Evolutionary conservation across 2,797 vertebrate genomes (phyloP).

Genomic region (Gymnopithys bicolor): DNA sequence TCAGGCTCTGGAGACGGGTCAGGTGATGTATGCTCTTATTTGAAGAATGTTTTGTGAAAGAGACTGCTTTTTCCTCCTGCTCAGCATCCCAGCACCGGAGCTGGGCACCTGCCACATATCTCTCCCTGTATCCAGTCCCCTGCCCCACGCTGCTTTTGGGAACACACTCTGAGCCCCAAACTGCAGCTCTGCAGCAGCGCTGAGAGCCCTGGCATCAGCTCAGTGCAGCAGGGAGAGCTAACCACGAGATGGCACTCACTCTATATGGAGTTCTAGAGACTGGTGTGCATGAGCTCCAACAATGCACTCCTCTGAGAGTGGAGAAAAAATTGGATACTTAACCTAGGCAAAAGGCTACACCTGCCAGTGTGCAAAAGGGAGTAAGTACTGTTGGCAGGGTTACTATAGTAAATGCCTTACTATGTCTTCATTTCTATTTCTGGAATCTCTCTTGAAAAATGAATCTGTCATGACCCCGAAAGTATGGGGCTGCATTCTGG

Average conservation of each 20-base stretch:
- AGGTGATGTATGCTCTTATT: not conserved
- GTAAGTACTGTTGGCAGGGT: not conserved
- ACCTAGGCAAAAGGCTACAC: not conserved
- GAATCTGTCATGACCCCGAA: rapidly evolving
- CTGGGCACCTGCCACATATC: not conserved
- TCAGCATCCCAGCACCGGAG: not conserved
- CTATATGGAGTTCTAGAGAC: not conserved
- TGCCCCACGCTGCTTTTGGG: not conserved
- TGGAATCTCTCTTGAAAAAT: not conserved
- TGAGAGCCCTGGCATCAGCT: not conserved
- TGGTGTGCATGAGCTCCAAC: rapidly evolving
- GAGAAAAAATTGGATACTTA: not conserved
- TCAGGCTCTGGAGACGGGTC: not conserved
- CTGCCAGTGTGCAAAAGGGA: not conserved
- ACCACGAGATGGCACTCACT: conserved; percentile 48
- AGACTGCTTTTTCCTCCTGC: not conserved
- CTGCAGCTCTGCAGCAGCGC: not conserved
- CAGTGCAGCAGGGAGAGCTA: not conserved
- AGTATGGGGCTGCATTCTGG: not conserved
- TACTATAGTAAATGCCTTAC: not conserved
- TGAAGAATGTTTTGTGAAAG: not conserved
- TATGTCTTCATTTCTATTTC: not conserved
- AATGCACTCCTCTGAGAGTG: rapidly evolving
- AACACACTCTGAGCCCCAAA: rapidly evolving
- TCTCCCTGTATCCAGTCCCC: rapidly evolving